Percentiles rank a stretch among this genome's conserved stretches.
phyloP scores from a whole-genome alignment of 2,888 invertebrate species.

The Oxycera nigricornis region DNA sequence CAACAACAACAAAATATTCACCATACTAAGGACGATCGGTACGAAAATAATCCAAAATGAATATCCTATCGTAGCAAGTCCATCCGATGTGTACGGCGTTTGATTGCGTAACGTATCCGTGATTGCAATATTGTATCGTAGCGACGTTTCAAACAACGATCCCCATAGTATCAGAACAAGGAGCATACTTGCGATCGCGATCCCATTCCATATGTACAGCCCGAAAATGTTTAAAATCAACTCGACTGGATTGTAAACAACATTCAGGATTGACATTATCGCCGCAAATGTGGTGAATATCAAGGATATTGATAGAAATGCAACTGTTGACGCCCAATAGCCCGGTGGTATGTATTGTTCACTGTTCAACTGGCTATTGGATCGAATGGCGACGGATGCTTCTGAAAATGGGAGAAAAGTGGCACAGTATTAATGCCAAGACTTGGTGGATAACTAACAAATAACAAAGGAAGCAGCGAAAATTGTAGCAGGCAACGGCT shows the following conservation, averaged over 20 bases:
- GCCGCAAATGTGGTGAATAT: conserved; percentile 63
- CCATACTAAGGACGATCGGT: conserved; percentile 47
- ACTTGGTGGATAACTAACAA: too few species aligned
- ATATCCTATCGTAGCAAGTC: conserved; percentile 58
- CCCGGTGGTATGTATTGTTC: conserved; percentile 57
- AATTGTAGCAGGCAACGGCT: too few species aligned
- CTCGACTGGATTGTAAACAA: conserved; percentile 67
- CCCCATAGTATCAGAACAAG: conserved; percentile 61
- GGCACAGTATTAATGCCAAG: too few species aligned
- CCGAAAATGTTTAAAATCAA: conserved; percentile 61
- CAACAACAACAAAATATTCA: conserved; percentile 56
- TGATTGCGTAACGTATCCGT: conserved; percentile 57
- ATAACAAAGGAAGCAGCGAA: too few species aligned
- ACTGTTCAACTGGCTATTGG: neutral
- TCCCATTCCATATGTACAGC: conserved; percentile 68
- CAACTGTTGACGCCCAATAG: conserved; percentile 66
- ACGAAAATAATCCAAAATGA: conserved; percentile 61
- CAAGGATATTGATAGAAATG: conserved; percentile 64
- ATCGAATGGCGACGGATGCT: too few species aligned
- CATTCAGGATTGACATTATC: conserved; percentile 67
- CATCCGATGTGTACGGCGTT: conserved; percentile 52
- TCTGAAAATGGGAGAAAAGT: too few species aligned
- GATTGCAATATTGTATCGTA: conserved; percentile 59
- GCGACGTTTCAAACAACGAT: conserved; percentile 54
- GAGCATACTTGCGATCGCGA: conserved; percentile 58